Evolutionary conservation across 2,113 vertebrate species (phyloP), one percentile per base, ranked within the genome.

Genomic region (Chroicocephalus ridibundus): DNA sequence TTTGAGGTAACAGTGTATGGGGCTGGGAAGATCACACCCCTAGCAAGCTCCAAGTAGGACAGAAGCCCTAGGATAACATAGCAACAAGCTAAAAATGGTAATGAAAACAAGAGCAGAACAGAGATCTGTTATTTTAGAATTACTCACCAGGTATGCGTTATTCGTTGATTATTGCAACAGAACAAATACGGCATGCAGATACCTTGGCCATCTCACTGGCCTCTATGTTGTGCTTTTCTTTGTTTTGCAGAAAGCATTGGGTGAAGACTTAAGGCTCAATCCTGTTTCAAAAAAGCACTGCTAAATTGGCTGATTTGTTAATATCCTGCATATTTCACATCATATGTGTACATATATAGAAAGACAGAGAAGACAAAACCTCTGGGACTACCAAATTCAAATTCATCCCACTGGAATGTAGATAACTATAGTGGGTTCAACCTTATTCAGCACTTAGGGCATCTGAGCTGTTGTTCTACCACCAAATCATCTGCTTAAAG

Each of bases 241-340:
- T 47, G 46, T 86, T 80, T 61, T 92, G 47, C 58, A 90, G 81
- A 82, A 94, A 91, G 49, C 34, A 72, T 2, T 65, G 31, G 40
- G 26, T 83, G 44, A 83, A 86, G 49, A 82, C 68, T 75, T 93
- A 95, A 95, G 94, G 87, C 61, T 91, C 57, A n/a, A 87, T 31
- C 17, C 2, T 61, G 32, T 51, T 44, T 25, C 2, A 11, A 15
- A 75, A 77, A 27, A 12, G 20, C 71, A 22, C 31, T 71, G 31
- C 54, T 82, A 18, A 72, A 69, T 15, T 5, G 2, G 40, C 61
- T 75, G 15, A 34, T 76, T 72, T 82, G 76, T 54, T 92, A 66
- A 52, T 46, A 76, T 55, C 68, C n/a, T 80, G 21, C 32, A 15
- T 51, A 62, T 38, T 70, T 92, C 62, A 81, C 21, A 70, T 13